Evolutionary conservation across 2,113 vertebrate species (phyloP).

Genomic region (Dipodomys stephensi): DNA sequence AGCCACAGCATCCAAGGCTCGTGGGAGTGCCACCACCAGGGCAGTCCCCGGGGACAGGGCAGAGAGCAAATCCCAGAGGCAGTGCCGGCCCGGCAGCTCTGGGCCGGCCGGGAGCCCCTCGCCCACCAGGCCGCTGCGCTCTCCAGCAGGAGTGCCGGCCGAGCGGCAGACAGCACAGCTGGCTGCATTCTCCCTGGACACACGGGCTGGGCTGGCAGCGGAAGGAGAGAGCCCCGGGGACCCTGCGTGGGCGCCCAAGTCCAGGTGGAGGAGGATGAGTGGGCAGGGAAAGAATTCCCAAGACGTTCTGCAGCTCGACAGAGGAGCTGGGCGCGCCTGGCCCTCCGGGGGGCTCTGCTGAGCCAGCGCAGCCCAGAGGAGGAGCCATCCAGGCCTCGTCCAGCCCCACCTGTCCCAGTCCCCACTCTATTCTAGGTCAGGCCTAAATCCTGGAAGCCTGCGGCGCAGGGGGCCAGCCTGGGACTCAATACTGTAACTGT

Average conservation of each 20-base stretch:
- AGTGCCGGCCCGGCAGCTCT: no score
- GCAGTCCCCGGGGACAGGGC: background rate
- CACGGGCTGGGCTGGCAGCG: background rate
- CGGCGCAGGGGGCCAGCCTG: no score
- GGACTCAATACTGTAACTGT: no score
- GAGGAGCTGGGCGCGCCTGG: no score
- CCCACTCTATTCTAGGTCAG: background rate
- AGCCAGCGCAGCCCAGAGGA: background rate
- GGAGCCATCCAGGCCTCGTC: no score
- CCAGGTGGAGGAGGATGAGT: no score
- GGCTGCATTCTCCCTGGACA: background rate
- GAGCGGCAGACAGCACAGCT: background rate
- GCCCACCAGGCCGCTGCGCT: background rate
- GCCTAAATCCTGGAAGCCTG: background rate
- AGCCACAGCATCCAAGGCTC: background rate
- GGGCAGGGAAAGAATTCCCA: no score
- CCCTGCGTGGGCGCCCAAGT: no score
- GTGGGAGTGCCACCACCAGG: background rate
- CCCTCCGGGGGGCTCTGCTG: no score
- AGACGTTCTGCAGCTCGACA: no score
- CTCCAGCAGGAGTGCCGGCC: background rate
- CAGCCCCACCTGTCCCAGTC: background rate
- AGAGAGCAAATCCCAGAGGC: background rate
- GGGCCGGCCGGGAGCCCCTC: no score
- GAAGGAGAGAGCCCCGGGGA: background rate